A percentile compares a stretch with the other conserved stretches of the same genome.
Conservation (phyloP, 1,140 invertebrate genomes). For the Ceratoteleas bidentatus region DNA sequence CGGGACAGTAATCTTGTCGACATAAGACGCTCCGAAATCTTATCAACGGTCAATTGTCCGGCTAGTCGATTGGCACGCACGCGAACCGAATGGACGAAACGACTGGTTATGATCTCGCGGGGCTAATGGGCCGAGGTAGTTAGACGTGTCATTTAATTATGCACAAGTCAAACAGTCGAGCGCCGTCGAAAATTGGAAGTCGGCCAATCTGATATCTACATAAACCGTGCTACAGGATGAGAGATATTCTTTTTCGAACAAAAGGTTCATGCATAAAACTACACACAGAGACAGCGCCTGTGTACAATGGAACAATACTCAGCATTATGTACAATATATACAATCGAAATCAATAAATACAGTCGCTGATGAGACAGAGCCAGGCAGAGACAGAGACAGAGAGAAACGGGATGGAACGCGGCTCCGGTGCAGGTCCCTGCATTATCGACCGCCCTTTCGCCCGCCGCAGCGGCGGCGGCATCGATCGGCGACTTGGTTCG, state of each 20-base stretch:
- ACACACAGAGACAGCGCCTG: conserved; percentile 43
- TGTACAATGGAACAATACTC: conserved; percentile 60
- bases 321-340: conserved; percentile 61
- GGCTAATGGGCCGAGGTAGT: conserved; percentile 35
- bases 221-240: conserved; percentile 60
- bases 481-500: not conserved
- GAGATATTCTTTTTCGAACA: conserved; percentile 62
- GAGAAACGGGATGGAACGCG: not conserved
- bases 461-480: not conserved
- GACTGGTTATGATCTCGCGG: conserved; percentile 31
- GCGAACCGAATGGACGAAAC: conserved; percentile 18
- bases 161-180: conserved; percentile 47
- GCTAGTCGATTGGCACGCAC: not conserved
- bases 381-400: not conserved
- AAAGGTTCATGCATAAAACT: conserved; percentile 64
- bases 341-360: conserved; percentile 60
- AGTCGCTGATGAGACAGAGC: conserved; percentile 30
- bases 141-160: conserved; percentile 59
- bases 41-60: not conserved
- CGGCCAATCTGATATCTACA: conserved; percentile 57
- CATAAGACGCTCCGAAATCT: no score
- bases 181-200: conserved; percentile 53
- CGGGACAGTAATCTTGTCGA: no score
- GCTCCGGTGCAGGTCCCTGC: not conserved
- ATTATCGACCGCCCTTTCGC: conserved; percentile 5